Evolutionary conservation across 1,140 invertebrate genomes (phyloP), one percentile per base, ranked within the genome.

Genomic region (Neodiprion lecontei): DNA sequence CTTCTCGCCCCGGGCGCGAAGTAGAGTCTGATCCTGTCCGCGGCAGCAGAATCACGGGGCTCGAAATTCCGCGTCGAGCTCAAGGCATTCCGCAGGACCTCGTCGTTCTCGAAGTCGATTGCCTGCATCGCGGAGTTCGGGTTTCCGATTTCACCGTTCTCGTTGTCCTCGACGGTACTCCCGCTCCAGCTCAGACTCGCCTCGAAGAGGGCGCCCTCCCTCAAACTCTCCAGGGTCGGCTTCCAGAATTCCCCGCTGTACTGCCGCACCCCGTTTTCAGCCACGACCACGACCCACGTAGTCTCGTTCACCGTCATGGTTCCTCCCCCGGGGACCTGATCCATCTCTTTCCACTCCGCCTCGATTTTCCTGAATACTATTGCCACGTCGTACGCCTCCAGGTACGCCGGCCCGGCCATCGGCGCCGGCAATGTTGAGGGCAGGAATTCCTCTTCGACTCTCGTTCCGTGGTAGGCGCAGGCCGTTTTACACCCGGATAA

Each of bases 201-300:
- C 28, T 88, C 86, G 76, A 81, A 86, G n/a, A 89, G 80, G 0
- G 83, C 76, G 0, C 86, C 84, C n/a, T 82, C 78, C 47, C 84
- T 84, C n/a, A 88, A 72, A 0, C 80, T 81, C 11, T 88, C 83
- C 61, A 89, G 28, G 0, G 76, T 86, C 0, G 87, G 87, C 0
- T 74, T 72, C 88, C 88, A 89, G n/a, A 85, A 83, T 72, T 87
- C 82, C 84, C 84, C 87, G 50, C 85, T 87, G 75, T 84, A 89
- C 14, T 89, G 87, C 66, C 79, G 73, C 0, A 87, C 67, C 1
- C 86, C 86, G 23, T 85, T 81, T n/a, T 86, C 82, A 1, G 80
- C 77, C 0, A 85, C 81, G 7, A 82, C 84, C 23, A 89, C 77
- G 21, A 88, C 82, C 88, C 88, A 89, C 21, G 80, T 82, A 14